Percentiles rank a stretch among this genome's conserved stretches.
phyloP scores from a whole-genome alignment of 2,888 invertebrate genomes.

The Seira ritae region DNA sequence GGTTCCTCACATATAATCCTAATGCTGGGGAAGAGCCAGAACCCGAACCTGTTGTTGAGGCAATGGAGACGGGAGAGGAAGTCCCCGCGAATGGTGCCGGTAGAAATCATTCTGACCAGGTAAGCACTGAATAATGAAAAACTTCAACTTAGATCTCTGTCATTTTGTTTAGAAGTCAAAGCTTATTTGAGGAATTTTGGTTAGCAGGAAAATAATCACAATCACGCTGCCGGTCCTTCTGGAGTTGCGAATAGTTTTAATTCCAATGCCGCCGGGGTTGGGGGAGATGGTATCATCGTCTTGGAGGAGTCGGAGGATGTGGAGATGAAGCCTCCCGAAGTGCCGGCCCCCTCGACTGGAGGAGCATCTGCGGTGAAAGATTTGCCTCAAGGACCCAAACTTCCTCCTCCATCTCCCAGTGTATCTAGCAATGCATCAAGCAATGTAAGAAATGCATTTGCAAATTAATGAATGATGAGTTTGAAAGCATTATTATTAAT shows the following conservation, averaged over 20 bases:
- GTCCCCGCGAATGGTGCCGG: conserved; percentile 1
- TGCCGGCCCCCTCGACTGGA: not conserved
- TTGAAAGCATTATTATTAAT: not conserved
- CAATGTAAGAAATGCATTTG: conserved; percentile 25
- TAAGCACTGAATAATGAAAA: no score
- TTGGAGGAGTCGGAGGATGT: conserved; percentile 44
- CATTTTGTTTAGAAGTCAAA: no score
- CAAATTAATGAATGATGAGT: not conserved
- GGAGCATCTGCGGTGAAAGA: not conserved
- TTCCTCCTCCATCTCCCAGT: conserved; percentile 45
- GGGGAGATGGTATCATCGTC: conserved; percentile 17
- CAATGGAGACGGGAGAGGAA: not conserved
- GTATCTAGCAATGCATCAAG: conserved; percentile 49
- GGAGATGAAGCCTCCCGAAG: conserved; percentile 37
- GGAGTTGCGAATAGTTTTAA: not conserved
- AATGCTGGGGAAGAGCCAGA: conserved; percentile 27
- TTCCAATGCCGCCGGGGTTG: no score
- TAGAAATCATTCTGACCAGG: conserved; percentile 1
- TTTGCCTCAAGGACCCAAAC: conserved; percentile 12
- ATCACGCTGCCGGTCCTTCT: not conserved
- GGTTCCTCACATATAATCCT: conserved; percentile 31
- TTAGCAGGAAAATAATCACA: conserved; percentile 8
- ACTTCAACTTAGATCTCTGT: no score
- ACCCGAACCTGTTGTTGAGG: not conserved
- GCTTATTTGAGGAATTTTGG: no score